Percentiles rank a stretch among this genome's conserved stretches.
These are phyloP conservation scores for Habrosyne pyritoides DNA, from an alignment of 2,888 invertebrate genomes.

Conservation along the genomic window DNA sequence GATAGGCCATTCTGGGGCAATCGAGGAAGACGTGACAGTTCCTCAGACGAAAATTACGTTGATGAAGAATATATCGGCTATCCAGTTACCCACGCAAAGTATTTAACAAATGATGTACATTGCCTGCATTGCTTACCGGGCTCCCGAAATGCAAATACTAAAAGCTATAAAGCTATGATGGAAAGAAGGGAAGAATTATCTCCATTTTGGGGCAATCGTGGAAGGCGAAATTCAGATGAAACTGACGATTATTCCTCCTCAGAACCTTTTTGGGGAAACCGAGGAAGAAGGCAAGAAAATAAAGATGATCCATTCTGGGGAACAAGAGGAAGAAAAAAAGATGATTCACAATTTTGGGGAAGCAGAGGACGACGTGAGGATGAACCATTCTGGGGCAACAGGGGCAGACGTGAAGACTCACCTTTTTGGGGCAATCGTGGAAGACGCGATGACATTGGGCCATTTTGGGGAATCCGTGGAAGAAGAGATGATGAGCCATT, in stretches of 20 bases:
- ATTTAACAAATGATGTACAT: conserved; percentile 23
- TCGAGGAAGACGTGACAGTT: conserved; percentile 61
- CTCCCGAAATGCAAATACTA: neutral
- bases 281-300: conserved; percentile 29
- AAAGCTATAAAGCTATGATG: conserved; percentile 28
- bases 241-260: conserved; percentile 17
- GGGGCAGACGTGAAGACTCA: conserved; percentile 47
- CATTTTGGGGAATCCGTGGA: conserved; percentile 77
- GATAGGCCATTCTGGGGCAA: conserved; percentile 71
- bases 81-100: conserved; percentile 18
- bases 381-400: conserved; percentile 61
- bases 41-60: conserved; percentile 43
- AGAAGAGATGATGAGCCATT: conserved; percentile 52
- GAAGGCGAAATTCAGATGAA: conserved; percentile 47
- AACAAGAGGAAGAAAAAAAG: conserved; percentile 52
- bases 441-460: conserved; percentile 42
- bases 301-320: conserved; percentile 61
- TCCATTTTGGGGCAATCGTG: conserved; percentile 59
- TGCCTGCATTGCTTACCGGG: conserved; percentile 36
- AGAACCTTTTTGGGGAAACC: conserved; percentile 34
- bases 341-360: conserved; percentile 51
- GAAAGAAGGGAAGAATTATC: conserved; percentile 47
- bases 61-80: conserved; percentile 30
- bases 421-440: conserved; percentile 48
- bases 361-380: conserved; percentile 46